These are phyloP conservation scores for Drosophila nigrodunni DNA, from an alignment of 1,140 invertebrate genomes.

Conservation along the genomic window DNA sequence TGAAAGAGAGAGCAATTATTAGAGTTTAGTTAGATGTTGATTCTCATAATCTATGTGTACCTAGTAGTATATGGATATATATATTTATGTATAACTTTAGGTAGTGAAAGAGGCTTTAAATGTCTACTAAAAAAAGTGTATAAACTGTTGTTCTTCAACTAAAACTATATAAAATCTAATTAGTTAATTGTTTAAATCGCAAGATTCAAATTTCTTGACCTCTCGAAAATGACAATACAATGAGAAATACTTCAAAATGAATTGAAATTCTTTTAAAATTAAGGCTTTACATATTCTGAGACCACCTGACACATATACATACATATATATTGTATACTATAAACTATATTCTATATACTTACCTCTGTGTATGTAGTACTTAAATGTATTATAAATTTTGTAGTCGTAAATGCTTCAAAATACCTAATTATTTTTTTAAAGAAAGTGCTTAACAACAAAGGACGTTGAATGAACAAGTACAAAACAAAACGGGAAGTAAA, in stretches of 20 bases:
- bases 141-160: constrained; percentile 40
- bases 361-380: constrained; percentile 37
- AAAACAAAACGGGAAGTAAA: constrained; percentile 16
- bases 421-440: constrained; percentile 36
- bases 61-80: constrained; percentile 22
- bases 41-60: constrained; percentile 53
- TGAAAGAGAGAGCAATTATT: constrained; percentile 62
- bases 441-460: neutral
- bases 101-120: constrained; percentile 53
- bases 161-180: constrained; percentile 38
- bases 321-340: constrained; percentile 28
- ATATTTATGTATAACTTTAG: constrained; percentile 42
- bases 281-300: constrained; percentile 42
- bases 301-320: constrained; percentile 59
- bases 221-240: constrained; percentile 75
- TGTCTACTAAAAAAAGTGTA: constrained; percentile 40
- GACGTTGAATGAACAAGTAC: neutral
- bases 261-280: constrained; percentile 23
- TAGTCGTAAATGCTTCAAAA: constrained; percentile 42
- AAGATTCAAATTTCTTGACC: constrained; percentile 64
- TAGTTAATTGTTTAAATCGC: constrained; percentile 37
- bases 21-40: constrained; percentile 68
- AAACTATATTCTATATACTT: constrained; percentile 19
- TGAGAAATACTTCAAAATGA: constrained; percentile 7
- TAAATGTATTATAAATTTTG: constrained; percentile 41